phyloP scores from a whole-genome alignment of 2,888 invertebrate genomes.

The Erebia ligea region DNA sequence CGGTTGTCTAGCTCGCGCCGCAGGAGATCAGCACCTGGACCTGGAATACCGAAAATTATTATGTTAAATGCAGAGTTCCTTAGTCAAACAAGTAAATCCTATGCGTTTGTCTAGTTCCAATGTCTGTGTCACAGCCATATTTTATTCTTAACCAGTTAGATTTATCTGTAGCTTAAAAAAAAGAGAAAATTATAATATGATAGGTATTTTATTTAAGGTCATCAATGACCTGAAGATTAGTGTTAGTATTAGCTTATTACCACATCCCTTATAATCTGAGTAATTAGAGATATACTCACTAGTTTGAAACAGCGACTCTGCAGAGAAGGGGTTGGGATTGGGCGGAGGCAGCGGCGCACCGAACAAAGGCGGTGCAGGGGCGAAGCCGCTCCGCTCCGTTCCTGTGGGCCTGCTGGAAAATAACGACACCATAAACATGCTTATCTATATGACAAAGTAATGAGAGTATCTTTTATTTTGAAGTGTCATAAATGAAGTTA shows the following conservation, averaged over 20 bases:
- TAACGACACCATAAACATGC: slow-evolving; percentile 2
- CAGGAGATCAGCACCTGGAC: slow-evolving; percentile 89
- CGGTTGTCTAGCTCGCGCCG: slow-evolving; percentile 95
- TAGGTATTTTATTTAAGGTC: too few species aligned
- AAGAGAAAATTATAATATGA: too few species aligned
- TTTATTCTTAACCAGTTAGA: too few species aligned
- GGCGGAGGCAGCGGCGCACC: slow-evolving; percentile 85
- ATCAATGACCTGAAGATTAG: too few species aligned
- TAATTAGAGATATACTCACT: slow-evolving; percentile 82
- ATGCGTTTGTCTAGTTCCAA: too few species aligned
- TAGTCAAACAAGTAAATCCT: too few species aligned
- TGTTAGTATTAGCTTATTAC: too few species aligned
- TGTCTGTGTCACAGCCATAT: too few species aligned
- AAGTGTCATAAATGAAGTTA: too few species aligned
- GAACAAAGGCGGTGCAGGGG: slow-evolving; percentile 87
- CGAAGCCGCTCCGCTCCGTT: slow-evolving; percentile 81
- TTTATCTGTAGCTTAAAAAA: too few species aligned
- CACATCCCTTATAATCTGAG: too few species aligned
- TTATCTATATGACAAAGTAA: neutral
- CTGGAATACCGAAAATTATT: slow-evolving; percentile 50
- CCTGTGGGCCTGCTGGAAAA: slow-evolving; percentile 72
- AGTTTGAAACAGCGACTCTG: slow-evolving; percentile 93
- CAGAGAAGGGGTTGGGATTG: slow-evolving; percentile 93
- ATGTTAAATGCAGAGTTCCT: neutral
- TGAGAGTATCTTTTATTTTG: too few species aligned